phyloP scores from a whole-genome alignment of 1,140 invertebrate genomes.

The Ptiloglossa arizonensis region DNA sequence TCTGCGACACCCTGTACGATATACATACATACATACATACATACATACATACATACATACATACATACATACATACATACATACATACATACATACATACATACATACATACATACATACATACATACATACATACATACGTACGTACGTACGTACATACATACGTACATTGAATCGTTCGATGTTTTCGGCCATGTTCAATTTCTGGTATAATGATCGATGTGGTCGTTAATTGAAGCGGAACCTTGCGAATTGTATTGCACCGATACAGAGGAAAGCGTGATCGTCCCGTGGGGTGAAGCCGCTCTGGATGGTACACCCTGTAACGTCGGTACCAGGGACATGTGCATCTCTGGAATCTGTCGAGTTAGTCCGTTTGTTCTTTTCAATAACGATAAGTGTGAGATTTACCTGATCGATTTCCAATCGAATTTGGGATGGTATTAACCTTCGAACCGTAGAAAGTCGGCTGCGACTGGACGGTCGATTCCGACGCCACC shows the following conservation, averaged over 20 bases:
- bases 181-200: too few relatives aligned
- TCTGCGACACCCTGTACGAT: too few relatives aligned
- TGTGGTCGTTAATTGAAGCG: constrained; percentile 79
- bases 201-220: background rate
- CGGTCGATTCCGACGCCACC: constrained; percentile 90
- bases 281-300: constrained; percentile 88
- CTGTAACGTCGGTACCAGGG: constrained; percentile 88
- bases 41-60: too few relatives aligned
- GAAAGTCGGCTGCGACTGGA: constrained; percentile 95
- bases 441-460: constrained; percentile 74
- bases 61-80: too few relatives aligned
- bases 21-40: too few relatives aligned
- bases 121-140: too few relatives aligned
- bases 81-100: too few relatives aligned
- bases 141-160: background rate
- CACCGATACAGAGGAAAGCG: constrained; percentile 87
- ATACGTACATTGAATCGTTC: too few relatives aligned
- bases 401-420: too few relatives aligned
- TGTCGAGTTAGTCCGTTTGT: constrained; percentile 84
- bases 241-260: constrained; percentile 91
- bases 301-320: constrained; percentile 90
- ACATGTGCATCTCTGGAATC: constrained; percentile 91
- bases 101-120: too few relatives aligned
- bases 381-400: background rate
- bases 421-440: background rate